Conservation (phyloP, 2,113 vertebrate species). For the Dendrocopos noguchii region DNA sequence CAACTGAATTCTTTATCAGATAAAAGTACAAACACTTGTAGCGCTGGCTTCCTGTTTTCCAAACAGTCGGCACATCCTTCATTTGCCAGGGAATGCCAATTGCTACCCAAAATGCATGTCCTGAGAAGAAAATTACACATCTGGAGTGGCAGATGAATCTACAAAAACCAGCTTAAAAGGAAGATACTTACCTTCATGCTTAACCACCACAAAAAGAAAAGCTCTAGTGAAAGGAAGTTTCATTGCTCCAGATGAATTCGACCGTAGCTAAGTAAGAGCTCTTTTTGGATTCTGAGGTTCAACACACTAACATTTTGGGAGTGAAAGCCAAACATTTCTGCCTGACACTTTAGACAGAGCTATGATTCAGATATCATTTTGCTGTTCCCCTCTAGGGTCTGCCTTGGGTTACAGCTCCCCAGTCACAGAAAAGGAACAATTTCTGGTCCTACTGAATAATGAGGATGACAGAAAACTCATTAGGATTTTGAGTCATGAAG, state of each 20-base stretch:
- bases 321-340: not conserved
- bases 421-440: not conserved
- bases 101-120: not conserved
- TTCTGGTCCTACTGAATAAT: not conserved
- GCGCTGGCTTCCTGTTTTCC: not conserved
- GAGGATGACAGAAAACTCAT: not conserved
- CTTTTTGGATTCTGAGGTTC: not conserved
- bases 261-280: not conserved
- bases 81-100: not conserved
- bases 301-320: not conserved
- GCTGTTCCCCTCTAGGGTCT: not conserved
- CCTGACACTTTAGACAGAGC: not conserved
- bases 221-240: not conserved
- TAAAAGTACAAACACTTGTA: not conserved
- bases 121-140: not conserved
- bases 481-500: not conserved
- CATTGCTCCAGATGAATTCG: not conserved
- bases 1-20: not conserved
- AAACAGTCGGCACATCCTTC: not conserved
- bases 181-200: rapidly evolving
- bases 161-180: not conserved
- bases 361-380: not conserved
- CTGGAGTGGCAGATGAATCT: not conserved
- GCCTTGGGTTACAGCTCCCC: not conserved
- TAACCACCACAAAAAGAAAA: not conserved